Conservation (phyloP, 2,888 invertebrate species). For the Orthosia cruda region DNA sequence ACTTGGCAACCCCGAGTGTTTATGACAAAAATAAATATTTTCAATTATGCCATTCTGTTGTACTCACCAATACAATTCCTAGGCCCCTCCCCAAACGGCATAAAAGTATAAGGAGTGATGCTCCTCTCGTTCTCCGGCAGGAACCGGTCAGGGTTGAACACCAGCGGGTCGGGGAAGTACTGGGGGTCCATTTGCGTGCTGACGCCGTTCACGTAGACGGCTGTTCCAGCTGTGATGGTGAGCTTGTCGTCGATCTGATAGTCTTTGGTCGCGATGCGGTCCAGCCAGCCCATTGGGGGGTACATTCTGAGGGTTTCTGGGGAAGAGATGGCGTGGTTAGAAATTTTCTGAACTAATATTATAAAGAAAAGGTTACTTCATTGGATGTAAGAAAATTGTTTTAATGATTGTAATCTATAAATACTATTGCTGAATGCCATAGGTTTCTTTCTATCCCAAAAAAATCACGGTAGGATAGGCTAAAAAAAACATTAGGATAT, state of each 20-base stretch:
- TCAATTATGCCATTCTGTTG: background rate
- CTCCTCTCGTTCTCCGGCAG: slow-evolving; percentile 90
- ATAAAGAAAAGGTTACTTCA: too few relatives aligned
- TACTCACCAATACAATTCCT: slow-evolving; percentile 91
- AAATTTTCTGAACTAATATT: background rate
- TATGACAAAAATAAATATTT: too few relatives aligned
- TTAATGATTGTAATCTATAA: too few relatives aligned
- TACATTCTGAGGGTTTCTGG: slow-evolving; percentile 78
- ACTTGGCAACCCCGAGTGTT: too few relatives aligned
- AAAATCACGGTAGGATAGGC: too few relatives aligned
- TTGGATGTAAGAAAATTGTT: too few relatives aligned
- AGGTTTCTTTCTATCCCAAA: too few relatives aligned
- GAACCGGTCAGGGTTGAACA: slow-evolving; percentile 92
- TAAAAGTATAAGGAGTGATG: slow-evolving; percentile 77
- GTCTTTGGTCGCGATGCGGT: slow-evolving; percentile 72
- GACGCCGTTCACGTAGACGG: slow-evolving; percentile 74
- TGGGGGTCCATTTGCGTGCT: slow-evolving; percentile 84
- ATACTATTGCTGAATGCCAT: too few relatives aligned
- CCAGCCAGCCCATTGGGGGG: slow-evolving; percentile 80
- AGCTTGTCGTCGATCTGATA: slow-evolving; percentile 78
- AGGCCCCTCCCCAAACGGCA: slow-evolving; percentile 92
- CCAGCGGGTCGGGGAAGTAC: slow-evolving; percentile 89
- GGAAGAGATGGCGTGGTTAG: background rate
- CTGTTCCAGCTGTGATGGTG: slow-evolving; percentile 76
- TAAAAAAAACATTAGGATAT: too few relatives aligned